Evolutionary conservation across 2,888 invertebrate genomes (phyloP).

Genomic region (Chrysolina oricalcia): DNA sequence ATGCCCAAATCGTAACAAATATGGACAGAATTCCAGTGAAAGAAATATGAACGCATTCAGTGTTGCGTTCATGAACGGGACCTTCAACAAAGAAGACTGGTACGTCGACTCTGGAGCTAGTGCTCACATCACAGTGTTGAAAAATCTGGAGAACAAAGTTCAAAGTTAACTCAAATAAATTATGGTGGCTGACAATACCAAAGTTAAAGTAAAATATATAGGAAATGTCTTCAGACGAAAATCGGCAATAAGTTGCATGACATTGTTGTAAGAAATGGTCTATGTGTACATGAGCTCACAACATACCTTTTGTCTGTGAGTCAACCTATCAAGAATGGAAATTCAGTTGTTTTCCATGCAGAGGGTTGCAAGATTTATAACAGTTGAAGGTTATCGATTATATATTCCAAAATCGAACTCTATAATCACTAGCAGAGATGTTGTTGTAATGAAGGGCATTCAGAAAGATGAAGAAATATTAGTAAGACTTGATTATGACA

Average conservation of each 20-base stretch:
- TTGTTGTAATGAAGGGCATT: neutral
- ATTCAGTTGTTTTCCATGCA: constrained; percentile 9
- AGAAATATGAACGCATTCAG: constrained; percentile 34
- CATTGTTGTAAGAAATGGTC: constrained; percentile 17
- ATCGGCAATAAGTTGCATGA: neutral
- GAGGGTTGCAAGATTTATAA: constrained; percentile 1
- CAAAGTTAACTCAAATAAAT: constrained; percentile 31
- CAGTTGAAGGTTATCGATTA: neutral
- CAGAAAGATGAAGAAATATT: neutral
- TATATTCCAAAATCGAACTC: neutral
- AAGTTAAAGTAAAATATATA: neutral
- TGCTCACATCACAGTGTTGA: constrained; percentile 50
- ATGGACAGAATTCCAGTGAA: neutral
- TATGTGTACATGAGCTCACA: neutral
- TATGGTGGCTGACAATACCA: constrained; percentile 37
- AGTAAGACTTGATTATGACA: neutral
- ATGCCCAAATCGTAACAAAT: constrained; percentile 34
- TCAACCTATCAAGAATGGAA: neutral
- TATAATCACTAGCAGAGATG: neutral
- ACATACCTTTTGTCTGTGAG: neutral
- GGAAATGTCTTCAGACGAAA: constrained; percentile 1
- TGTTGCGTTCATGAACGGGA: constrained; percentile 36
- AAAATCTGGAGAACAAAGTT: constrained; percentile 36
- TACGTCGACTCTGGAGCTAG: constrained; percentile 60
- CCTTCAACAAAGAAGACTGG: constrained; percentile 52